phyloP scores from a whole-genome alignment of 1,140 invertebrate genomes.

The Drosophila littoralis region DNA sequence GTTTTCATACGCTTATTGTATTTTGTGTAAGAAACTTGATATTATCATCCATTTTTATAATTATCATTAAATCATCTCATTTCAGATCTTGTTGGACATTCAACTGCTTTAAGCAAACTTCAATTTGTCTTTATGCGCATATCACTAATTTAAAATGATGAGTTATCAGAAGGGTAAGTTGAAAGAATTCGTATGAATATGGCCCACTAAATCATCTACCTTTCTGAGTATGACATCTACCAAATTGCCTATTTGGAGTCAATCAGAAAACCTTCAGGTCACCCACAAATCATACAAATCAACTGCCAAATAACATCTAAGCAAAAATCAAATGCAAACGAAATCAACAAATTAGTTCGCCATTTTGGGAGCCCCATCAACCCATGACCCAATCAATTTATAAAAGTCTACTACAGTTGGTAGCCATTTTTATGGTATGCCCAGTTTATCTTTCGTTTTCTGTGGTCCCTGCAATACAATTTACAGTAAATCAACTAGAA shows the following conservation, averaged over 20 bases:
- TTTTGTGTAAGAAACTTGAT: too few relatives aligned
- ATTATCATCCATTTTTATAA: not conserved
- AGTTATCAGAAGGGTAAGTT: constrained; percentile 84
- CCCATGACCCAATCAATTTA: constrained; percentile 47
- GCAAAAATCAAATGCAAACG: constrained; percentile 32
- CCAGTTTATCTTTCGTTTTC: constrained; percentile 28
- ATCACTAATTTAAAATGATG: constrained; percentile 66
- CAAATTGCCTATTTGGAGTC: constrained; percentile 40
- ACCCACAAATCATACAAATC: constrained; percentile 48
- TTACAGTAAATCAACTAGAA: constrained; percentile 75
- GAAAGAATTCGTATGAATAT: not conserved
- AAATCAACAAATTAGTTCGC: constrained; percentile 35
- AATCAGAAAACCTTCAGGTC: constrained; percentile 1
- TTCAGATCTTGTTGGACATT: constrained; percentile 42
- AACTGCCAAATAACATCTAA: constrained; percentile 34
- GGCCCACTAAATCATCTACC: constrained; percentile 21
- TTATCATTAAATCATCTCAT: constrained; percentile 2
- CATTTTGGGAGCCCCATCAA: not conserved
- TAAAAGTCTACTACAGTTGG: constrained; percentile 48
- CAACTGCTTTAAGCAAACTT: constrained; percentile 1
- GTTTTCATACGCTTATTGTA: too few relatives aligned
- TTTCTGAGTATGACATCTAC: constrained; percentile 46
- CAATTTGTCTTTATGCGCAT: constrained; percentile 49
- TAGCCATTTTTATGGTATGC: constrained; percentile 37
- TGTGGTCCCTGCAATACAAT: constrained; percentile 60